phyloP scores from a whole-genome alignment of 1,140 invertebrate species.

The Prorops nasuta region DNA sequence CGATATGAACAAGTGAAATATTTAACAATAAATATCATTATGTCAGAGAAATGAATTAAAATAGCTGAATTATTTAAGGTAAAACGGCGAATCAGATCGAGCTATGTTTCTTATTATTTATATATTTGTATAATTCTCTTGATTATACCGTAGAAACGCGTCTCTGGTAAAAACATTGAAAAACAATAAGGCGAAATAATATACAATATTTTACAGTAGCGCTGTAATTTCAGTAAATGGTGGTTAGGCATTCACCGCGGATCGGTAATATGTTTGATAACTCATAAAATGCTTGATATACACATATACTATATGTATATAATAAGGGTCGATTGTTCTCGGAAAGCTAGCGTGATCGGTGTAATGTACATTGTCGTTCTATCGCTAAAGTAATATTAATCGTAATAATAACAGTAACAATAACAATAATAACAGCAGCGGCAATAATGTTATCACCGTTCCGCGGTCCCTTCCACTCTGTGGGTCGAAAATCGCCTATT shows the following conservation, averaged over 20 bases:
- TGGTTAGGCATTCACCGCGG: slow-evolving; percentile 29
- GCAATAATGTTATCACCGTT: neutral
- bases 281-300: no score
- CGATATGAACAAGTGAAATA: no score
- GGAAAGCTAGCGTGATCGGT: no score
- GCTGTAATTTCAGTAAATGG: slow-evolving; percentile 33
- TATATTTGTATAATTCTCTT: no score
- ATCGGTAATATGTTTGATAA: no score
- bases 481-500: neutral
- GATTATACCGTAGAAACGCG: slow-evolving; percentile 39
- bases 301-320: neutral
- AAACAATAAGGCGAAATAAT: slow-evolving; percentile 45
- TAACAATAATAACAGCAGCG: neutral
- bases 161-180: slow-evolving; percentile 41
- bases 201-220: slow-evolving; percentile 50
- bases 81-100: no score
- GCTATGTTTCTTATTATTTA: no score
- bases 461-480: neutral
- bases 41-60: no score
- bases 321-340: neutral
- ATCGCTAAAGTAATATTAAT: neutral
- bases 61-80: no score
- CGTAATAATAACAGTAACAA: neutral
- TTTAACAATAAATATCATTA: no score
- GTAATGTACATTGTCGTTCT: no score